Percentiles rank a stretch among this genome's conserved stretches.
phyloP scores from a whole-genome alignment of 2,797 vertebrate species.

The Catamblyrhynchus diadema region DNA sequence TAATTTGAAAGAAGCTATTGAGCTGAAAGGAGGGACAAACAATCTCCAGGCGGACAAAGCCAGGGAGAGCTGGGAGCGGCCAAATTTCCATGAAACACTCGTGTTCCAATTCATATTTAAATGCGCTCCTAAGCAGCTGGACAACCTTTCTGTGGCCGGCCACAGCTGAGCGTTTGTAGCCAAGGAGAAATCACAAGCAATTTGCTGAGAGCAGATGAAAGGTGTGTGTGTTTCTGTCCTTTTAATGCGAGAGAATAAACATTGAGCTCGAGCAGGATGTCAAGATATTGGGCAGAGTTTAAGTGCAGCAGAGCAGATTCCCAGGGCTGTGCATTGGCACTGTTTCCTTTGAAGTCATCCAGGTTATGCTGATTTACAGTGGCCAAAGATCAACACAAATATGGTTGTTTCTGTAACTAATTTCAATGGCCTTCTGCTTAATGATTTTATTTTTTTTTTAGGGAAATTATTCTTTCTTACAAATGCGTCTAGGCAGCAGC shows the following conservation, averaged over 20 bases:
- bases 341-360: not conserved
- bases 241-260: not conserved
- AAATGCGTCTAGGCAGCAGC: not conserved
- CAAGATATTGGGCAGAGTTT: constrained; percentile 3
- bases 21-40: constrained; percentile 69
- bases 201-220: constrained; percentile 40
- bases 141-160: constrained; percentile 22
- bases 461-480: not conserved
- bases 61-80: constrained; percentile 23
- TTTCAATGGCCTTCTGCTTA: not conserved
- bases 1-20: constrained; percentile 63
- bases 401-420: not conserved
- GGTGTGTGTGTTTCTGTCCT: not conserved
- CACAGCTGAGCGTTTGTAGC: constrained; percentile 31
- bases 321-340: not conserved
- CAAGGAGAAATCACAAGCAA: constrained; percentile 7
- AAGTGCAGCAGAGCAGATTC: not conserved
- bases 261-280: not conserved
- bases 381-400: not conserved
- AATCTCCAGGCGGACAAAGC: constrained; percentile 51
- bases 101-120: constrained; percentile 62
- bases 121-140: constrained; percentile 60
- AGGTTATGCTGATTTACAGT: not conserved
- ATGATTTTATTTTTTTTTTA: not conserved
- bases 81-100: constrained; percentile 57